Base-by-base conservation (phyloP, 2,113 vertebrate genomes). In the Thalassoma bifasciatum region DNA sequence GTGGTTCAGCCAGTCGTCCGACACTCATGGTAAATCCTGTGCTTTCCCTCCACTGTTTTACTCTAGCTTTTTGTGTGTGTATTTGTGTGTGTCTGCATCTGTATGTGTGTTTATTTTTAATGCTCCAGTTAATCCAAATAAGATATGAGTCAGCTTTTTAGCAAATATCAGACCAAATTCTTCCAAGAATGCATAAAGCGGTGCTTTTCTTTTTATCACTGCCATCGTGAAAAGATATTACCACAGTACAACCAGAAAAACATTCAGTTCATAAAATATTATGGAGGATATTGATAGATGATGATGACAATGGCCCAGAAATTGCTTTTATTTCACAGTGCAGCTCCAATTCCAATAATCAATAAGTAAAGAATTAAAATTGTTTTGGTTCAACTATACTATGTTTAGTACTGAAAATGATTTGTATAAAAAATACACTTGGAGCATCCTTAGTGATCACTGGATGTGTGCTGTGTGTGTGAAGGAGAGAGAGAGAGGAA, bases 1-100 rank as follows among this genome's bases (percentile, higher is more conserved):
- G 83, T 95, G 95, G 94, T 98, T 97, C 95, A 96, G 93, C 91
- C 96, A 96, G 95, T 96, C 95, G 93, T 94, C 96, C 92, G 96
- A 95, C 89, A 97, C 97, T 94, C 96, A 96, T 92, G 97, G 97
- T 98, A 96, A 97, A 89, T 87, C 87, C 80, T 84, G 82, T 83
- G 91, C 61, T 92, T 88, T 76, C 92, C 93, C 94, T 89, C 79
- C 84, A 78, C 61, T 82, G 72, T 88, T 88, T n/a, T n/a, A n/a
- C 37, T 87, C 21, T 61, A 72, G 51, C 68, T 82, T 47, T 56
- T 23, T 54, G 46, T 30, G 30, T 72, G 16, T 52, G 34, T 46
- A 36, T 66, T 49, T 62, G 47, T 57, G 40, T 62, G 46, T 30
- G 16, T 40, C 66, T 59, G 67, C 57, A 36, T 63, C 44, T 49